phyloP scores from a whole-genome alignment of 2,113 vertebrate genomes.

The Otis tarda region DNA sequence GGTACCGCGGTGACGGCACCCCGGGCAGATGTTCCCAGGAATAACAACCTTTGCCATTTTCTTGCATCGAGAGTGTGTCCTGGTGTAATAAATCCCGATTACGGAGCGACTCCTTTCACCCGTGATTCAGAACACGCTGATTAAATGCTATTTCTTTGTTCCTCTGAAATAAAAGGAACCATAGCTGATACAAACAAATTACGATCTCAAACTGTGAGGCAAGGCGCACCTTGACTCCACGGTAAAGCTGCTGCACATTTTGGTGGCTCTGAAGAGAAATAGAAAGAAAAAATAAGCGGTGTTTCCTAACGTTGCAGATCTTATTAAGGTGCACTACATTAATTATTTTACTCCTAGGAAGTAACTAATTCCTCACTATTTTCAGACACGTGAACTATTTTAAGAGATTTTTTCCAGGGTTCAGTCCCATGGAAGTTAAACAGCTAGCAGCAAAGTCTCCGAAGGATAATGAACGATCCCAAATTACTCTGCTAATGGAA shows the following conservation, averaged over 20 bases:
- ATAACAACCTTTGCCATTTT: not conserved
- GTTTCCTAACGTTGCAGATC: not conserved
- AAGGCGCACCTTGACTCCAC: not conserved
- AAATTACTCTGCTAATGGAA: constrained; percentile 66
- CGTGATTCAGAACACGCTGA: constrained; percentile 48
- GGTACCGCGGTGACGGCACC: not conserved
- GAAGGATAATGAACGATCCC: constrained; percentile 53
- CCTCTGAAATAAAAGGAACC: not conserved
- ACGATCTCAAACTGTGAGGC: not conserved
- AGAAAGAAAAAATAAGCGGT: not conserved
- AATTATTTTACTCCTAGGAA: constrained; percentile 24
- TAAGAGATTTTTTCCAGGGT: not conserved
- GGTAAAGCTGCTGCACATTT: not conserved
- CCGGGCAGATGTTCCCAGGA: not conserved
- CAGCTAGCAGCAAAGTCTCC: constrained; percentile 35
- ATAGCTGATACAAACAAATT: constrained; percentile 39
- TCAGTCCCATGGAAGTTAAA: constrained; percentile 50
- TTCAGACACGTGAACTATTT: not conserved
- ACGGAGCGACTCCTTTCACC: not conserved
- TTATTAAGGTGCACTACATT: not conserved
- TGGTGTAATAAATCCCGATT: not conserved
- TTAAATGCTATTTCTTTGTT: constrained; percentile 31
- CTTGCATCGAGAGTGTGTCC: not conserved
- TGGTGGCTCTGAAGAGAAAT: not conserved
- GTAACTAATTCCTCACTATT: not conserved